Percentiles rank a stretch among this genome's conserved stretches.
Conservation (phyloP, 1,140 invertebrate genomes). For the Sminthurides bifidus region DNA sequence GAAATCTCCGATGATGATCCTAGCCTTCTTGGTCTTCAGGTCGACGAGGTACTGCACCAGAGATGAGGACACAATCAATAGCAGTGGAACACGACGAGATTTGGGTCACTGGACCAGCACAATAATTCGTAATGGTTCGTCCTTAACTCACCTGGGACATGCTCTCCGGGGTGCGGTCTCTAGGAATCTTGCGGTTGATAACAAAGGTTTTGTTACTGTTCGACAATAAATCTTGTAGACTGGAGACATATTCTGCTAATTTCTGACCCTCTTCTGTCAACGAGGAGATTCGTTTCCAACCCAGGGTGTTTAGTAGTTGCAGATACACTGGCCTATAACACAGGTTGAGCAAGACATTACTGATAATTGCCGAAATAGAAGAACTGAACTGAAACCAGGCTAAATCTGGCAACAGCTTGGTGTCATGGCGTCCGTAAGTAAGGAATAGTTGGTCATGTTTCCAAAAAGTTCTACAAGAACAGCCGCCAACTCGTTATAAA, state of each 20-base stretch:
- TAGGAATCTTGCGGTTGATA: conserved; percentile 56
- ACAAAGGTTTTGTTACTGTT: conserved; percentile 52
- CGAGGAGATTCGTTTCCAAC: conserved; percentile 58
- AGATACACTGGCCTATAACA: conserved; percentile 50
- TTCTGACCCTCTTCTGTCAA: conserved; percentile 67
- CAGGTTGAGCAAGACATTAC: conserved; percentile 1
- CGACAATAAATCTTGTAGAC: conserved; percentile 53
- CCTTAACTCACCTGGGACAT: conserved; percentile 14
- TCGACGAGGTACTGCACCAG: conserved; percentile 52
- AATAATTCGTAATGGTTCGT: not conserved
- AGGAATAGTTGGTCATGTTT: no score
- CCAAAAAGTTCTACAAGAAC: no score
- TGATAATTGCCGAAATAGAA: no score
- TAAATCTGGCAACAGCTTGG: no score
- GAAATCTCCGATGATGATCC: conserved; percentile 70
- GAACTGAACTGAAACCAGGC: no score
- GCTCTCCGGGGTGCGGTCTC: conserved; percentile 32
- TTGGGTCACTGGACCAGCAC: not conserved
- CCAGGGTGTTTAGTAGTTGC: conserved; percentile 49
- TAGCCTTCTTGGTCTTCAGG: conserved; percentile 48
- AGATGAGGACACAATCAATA: conserved; percentile 21
- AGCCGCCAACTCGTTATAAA: no score
- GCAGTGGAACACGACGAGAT: not conserved
- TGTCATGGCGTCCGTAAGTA: no score
- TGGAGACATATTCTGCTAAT: conserved; percentile 64